A percentile compares a stretch with the other conserved stretches of the same genome.
Evolutionary conservation across 2,888 invertebrate genomes (phyloP).

Genomic region (Sthenelais limicola): DNA sequence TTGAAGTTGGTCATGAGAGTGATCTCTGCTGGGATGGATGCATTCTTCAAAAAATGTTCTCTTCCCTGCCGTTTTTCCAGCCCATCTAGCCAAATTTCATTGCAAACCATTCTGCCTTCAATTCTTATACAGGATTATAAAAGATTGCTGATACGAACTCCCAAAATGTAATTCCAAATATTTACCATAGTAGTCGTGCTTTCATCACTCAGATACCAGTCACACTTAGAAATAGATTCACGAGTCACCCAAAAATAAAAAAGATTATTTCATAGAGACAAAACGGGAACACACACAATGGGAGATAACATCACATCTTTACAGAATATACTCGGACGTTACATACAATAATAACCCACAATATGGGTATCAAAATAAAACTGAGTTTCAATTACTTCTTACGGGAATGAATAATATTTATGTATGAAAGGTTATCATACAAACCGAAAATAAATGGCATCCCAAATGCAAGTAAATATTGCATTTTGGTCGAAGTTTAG

Average conservation of each 20-base stretch:
- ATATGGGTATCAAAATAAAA: slow-evolving; percentile 5
- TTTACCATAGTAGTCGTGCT: no score
- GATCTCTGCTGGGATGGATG: no score
- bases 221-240: background rate
- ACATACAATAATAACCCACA: slow-evolving; percentile 3
- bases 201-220: no score
- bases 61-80: no score
- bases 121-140: no score
- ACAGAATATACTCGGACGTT: slow-evolving; percentile 11
- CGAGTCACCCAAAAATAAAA: slow-evolving; percentile 31
- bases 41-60: no score
- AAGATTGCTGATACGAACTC: no score
- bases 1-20: no score
- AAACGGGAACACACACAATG: slow-evolving; percentile 11
- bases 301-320: slow-evolving; percentile 30
- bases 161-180: no score
- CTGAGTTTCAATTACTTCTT: slow-evolving; percentile 14
- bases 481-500: slow-evolving; percentile 9
- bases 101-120: no score
- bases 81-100: no score
- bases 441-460: slow-evolving; percentile 14
- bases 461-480: slow-evolving; percentile 28
- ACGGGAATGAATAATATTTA: slow-evolving; percentile 39
- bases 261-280: background rate
- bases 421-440: slow-evolving; percentile 38